Percentiles rank a stretch among this genome's conserved stretches.
phyloP scores from a whole-genome alignment of 64 coral and sea anemone genomes.

The Orbicella faveolata region DNA sequence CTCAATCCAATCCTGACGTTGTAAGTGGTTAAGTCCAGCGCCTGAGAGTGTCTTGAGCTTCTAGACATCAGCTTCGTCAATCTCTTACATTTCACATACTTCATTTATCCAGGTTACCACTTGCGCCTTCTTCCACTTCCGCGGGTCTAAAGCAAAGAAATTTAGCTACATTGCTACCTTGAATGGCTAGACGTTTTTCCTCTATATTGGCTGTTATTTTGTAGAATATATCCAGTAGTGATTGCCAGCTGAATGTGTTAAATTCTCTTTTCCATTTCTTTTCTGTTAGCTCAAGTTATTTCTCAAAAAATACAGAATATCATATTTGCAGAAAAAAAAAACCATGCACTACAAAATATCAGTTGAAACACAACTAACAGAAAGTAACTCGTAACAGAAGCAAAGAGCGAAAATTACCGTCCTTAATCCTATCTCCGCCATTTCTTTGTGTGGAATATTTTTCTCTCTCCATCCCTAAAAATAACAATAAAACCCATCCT shows the following conservation, averaged over 20 bases:
- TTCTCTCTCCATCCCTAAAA: slow-evolving; percentile 25
- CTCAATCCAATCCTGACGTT: slow-evolving; percentile 48
- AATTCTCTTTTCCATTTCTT: neutral
- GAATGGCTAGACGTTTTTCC: too few relatives aligned
- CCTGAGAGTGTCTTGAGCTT: slow-evolving; percentile 52
- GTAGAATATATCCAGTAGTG: too few relatives aligned
- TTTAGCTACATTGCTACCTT: neutral
- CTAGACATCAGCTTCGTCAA: slow-evolving; percentile 53
- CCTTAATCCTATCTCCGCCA: slow-evolving; percentile 22
- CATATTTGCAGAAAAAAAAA: too few relatives aligned
- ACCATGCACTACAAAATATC: neutral
- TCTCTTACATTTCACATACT: slow-evolving; percentile 50
- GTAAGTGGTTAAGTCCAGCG: slow-evolving; percentile 38
- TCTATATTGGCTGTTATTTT: too few relatives aligned
- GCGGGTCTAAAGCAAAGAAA: slow-evolving; percentile 31
- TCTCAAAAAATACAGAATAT: too few relatives aligned
- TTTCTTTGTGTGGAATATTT: neutral
- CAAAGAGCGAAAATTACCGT: slow-evolving; percentile 16
- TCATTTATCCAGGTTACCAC: slow-evolving; percentile 59
- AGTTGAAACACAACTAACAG: neutral
- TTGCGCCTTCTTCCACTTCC: slow-evolving; percentile 56
- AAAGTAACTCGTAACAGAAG: neutral
- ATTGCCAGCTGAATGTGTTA: too few relatives aligned
- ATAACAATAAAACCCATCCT: neutral
- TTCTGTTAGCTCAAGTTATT: neutral